Percentiles rank a stretch among this genome's conserved stretches.
These are phyloP conservation scores for Drosophila picticornis DNA, from an alignment of 2,888 invertebrate species.

Conservation along the genomic window DNA sequence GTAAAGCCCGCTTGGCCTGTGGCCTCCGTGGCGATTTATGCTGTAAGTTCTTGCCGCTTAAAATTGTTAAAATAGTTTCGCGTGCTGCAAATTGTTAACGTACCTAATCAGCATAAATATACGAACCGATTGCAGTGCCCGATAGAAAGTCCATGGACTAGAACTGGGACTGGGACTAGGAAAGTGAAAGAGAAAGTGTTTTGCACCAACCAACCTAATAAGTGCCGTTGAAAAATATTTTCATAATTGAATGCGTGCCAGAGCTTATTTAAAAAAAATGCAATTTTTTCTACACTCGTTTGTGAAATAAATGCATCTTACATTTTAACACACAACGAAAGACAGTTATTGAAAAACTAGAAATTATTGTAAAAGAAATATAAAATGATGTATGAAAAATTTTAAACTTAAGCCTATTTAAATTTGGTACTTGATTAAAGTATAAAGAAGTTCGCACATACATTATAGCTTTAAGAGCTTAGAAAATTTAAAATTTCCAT, in stretches of 20 bases:
- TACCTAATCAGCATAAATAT: conserved; percentile 76
- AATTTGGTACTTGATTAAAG: neutral
- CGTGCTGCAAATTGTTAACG: conserved; percentile 75
- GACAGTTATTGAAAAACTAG: neutral
- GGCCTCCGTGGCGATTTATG: conserved; percentile 57
- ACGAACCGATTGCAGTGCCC: conserved; percentile 40
- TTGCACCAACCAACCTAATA: conserved; percentile 40
- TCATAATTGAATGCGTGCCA: conserved; percentile 37
- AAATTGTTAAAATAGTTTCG: conserved; percentile 72
- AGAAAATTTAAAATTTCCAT: neutral
- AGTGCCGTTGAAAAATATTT: conserved; percentile 19
- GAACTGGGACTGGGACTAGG: neutral
- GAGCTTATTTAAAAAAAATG: conserved; percentile 17
- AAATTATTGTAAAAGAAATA: neutral
- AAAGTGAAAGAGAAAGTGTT: conserved; percentile 59
- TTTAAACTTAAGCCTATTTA: neutral
- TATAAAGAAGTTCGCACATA: neutral
- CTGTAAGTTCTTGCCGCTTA: conserved; percentile 47
- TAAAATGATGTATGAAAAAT: neutral
- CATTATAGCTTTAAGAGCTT: neutral
- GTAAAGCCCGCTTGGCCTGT: conserved; percentile 5
- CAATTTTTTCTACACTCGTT: conserved; percentile 2
- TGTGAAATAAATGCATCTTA: conserved; percentile 24
- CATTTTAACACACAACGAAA: conserved; percentile 21
- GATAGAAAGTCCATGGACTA: conserved; percentile 9